Evolutionary conservation across 2,797 vertebrate species (phyloP), one percentile per base, ranked within the genome.

Genomic region (Salarias fasciatus): DNA sequence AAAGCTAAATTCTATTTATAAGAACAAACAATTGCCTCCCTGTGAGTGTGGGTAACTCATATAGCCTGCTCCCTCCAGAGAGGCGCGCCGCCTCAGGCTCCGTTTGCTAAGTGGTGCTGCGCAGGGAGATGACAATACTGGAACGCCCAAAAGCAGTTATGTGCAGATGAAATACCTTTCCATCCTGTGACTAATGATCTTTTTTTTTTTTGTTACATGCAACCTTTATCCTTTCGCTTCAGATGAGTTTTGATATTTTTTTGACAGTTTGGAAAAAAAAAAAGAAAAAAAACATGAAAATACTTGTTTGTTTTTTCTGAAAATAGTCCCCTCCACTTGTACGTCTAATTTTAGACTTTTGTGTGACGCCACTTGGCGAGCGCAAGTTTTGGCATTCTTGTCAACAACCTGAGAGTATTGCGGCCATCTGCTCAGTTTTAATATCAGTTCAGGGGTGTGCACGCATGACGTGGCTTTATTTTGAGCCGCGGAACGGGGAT

Each of bases 51-150:
- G 53, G 57, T 53, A 79, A 66, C 77, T 76, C 53, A 50, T 61
- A 55, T 82, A 80, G 85, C 82, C 76, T 71, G 43, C 31, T 13
- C 72, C 63, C 77, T 86, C 69, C 47, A 62, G 81, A 83, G 70
- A 56, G 53, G 61, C 65, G 54, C 24, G 57, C 57, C 42, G 78
- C 86, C 77, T 77, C 47, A 5, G 79, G 88, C 78, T 77, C 57
- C 49, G 77, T 56, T 69, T 72, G 66, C 63, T 82, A 85, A 89
- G 67, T 68, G 61, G 58, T 42, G 7, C 77, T 49, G 63, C 53
- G 58, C 35, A 52, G 63, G 64, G 55, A 82, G 47, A 41, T 49
- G 55, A 62, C 83, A 75, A 48, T 63, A 74, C 75, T 82, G 30
- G 68, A 78, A 75, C 68, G 70, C 67, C 51, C 6, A 43, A 53